A percentile compares a stretch with the other conserved stretches of the same genome.
Conservation (phyloP, 2,888 invertebrate genomes). For the Drosophila maculinotata region DNA sequence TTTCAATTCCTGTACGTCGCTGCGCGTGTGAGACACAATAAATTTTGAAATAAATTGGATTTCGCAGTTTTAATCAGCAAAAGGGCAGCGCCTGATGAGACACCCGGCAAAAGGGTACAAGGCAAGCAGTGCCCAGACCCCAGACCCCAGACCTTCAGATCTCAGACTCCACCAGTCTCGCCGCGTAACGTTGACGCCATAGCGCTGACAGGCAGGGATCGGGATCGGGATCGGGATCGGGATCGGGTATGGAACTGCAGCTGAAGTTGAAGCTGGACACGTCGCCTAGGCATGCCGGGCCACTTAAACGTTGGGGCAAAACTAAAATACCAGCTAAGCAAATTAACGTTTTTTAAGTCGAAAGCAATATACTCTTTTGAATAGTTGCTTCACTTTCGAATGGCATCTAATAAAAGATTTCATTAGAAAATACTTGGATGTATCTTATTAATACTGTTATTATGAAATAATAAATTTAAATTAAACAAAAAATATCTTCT, state of each 20-base stretch:
- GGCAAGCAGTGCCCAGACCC: neutral
- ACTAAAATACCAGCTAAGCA: slow-evolving; percentile 50
- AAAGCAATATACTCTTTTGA: slow-evolving; percentile 16
- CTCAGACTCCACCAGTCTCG: slow-evolving; percentile 17
- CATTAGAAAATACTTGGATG: too few relatives aligned
- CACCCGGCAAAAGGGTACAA: slow-evolving; percentile 37
- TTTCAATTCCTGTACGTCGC: slow-evolving; percentile 77
- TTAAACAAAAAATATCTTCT: too few relatives aligned
- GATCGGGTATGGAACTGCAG: slow-evolving; percentile 29
- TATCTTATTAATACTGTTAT: too few relatives aligned
- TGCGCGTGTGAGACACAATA: slow-evolving; percentile 78
- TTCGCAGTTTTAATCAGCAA: slow-evolving; percentile 80
- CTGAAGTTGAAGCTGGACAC: slow-evolving; percentile 42
- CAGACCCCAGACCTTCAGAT: slow-evolving; percentile 41
- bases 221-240: slow-evolving; percentile 18
- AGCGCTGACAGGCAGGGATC: slow-evolving; percentile 47
- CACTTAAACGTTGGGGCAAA: slow-evolving; percentile 63
- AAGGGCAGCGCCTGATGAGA: slow-evolving; percentile 61
- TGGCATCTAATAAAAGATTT: too few relatives aligned
- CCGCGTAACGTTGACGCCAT: slow-evolving; percentile 50
- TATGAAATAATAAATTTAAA: too few relatives aligned
- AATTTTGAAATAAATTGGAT: slow-evolving; percentile 81
- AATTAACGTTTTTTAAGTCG: neutral
- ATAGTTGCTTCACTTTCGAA: too few relatives aligned
- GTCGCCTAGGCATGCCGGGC: slow-evolving; percentile 70